These are phyloP conservation scores for Myodes glareolus DNA, from an alignment of 2,113 vertebrate species.

Conservation along the genomic window DNA sequence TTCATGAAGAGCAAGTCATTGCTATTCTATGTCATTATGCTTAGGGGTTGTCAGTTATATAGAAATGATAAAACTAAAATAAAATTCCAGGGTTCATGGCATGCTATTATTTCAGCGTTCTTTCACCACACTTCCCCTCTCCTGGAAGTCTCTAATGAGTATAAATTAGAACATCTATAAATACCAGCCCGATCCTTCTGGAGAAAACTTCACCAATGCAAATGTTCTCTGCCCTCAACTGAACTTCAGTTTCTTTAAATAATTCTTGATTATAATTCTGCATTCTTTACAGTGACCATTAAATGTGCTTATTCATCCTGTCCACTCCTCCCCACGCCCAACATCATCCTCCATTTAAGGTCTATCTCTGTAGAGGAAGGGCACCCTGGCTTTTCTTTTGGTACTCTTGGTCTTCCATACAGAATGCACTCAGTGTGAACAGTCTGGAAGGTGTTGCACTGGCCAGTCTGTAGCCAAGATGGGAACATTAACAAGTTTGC, in stretches of 20 bases:
- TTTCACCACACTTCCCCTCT: neutral
- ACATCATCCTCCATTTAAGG: neutral
- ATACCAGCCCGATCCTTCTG: neutral
- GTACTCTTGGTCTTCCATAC: neutral
- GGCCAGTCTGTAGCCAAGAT: neutral
- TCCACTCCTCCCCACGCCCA: neutral
- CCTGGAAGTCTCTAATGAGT: neutral
- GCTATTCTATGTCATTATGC: neutral
- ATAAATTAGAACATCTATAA: constrained; percentile 29
- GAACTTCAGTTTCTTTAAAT: neutral
- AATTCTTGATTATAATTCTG: neutral
- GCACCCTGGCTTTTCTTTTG: neutral
- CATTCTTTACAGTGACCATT: neutral
- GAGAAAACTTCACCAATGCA: neutral
- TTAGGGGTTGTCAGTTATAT: neutral
- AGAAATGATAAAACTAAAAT: neutral
- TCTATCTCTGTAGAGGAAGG: neutral
- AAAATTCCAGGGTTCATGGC: neutral
- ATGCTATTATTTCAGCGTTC: neutral
- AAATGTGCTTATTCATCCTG: neutral
- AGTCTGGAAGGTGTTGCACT: neutral
- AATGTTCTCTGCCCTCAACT: neutral
- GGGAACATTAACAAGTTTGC: neutral
- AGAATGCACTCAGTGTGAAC: neutral
- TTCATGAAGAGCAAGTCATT: neutral